Conservation (phyloP, 2,888 invertebrate genomes). For the Leptopilina drosophilae region DNA sequence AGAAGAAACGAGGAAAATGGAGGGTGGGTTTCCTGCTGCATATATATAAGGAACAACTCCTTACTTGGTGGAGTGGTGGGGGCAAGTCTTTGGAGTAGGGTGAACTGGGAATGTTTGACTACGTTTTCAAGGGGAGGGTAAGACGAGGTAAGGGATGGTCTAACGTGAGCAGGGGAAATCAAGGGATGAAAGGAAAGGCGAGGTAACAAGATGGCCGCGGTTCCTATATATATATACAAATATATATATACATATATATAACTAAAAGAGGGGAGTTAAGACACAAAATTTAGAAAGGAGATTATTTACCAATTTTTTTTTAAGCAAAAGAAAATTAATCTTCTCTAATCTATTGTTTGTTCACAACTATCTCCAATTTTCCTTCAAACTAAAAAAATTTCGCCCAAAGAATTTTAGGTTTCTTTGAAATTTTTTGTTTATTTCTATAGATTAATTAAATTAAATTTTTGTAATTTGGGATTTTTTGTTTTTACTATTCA, state of each 20-base stretch:
- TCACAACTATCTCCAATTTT: too few relatives aligned
- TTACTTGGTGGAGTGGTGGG: constrained; percentile 35
- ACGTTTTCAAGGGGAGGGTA: constrained; percentile 63
- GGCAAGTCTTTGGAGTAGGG: constrained; percentile 45
- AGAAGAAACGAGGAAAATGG: not conserved
- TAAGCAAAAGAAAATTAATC: too few relatives aligned
- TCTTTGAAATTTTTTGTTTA: too few relatives aligned
- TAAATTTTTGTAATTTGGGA: too few relatives aligned
- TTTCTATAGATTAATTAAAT: too few relatives aligned
- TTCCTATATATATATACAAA: constrained; percentile 22
- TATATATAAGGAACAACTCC: constrained; percentile 1
- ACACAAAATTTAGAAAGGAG: constrained; percentile 51
- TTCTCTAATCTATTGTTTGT: too few relatives aligned
- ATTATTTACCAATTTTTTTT: not conserved
- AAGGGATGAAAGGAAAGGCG: constrained; percentile 69
- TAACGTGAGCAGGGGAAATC: constrained; percentile 67
- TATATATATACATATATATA: constrained; percentile 14
- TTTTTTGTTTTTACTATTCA: too few relatives aligned
- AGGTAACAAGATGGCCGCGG: constrained; percentile 75
- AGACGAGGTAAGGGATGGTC: constrained; percentile 66
- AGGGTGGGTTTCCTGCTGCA: constrained; percentile 36
- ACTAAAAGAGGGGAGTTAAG: constrained; percentile 70
- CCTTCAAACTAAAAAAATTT: too few relatives aligned
- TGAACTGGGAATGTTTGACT: constrained; percentile 4
- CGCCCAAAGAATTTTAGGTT: too few relatives aligned